These are phyloP conservation scores for Pyrocephalus nanus DNA, from an alignment of 2,797 vertebrate species.

Conservation along the genomic window DNA sequence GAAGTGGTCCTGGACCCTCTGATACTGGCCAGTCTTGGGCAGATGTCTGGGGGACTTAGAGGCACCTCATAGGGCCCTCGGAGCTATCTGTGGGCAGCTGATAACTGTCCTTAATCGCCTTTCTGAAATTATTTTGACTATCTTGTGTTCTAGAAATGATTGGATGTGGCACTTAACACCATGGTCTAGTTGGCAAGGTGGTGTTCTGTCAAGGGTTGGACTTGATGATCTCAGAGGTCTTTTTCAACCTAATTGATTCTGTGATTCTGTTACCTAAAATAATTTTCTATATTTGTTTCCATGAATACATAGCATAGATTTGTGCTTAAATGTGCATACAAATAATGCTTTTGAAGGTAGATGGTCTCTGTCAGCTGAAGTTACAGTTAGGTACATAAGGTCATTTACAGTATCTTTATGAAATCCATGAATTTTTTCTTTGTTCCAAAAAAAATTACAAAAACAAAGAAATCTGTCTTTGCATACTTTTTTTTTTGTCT, in stretches of 20 bases:
- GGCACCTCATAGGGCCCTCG: not conserved
- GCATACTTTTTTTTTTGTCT: not conserved
- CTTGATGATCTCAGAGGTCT: accelerated
- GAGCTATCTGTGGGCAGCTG: not conserved
- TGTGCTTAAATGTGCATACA: not conserved
- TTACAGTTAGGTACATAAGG: not conserved
- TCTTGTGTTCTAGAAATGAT: not conserved
- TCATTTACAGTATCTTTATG: not conserved
- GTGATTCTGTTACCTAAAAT: not conserved
- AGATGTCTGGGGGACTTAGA: not conserved
- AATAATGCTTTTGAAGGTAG: not conserved
- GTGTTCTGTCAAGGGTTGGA: not conserved
- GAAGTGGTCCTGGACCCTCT: not conserved
- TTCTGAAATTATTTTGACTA: not conserved
- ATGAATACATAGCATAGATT: not conserved
- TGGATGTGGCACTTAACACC: not conserved
- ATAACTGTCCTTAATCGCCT: not conserved
- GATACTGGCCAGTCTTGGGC: not conserved
- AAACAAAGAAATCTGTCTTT: not conserved
- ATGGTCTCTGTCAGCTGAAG: not conserved
- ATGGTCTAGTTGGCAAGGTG: not conserved
- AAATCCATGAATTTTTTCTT: not conserved
- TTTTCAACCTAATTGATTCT: not conserved
- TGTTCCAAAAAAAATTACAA: not conserved
- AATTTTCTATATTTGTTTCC: not conserved